phyloP scores from a whole-genome alignment of 2,113 vertebrate species.

The Oreocharis arfaki region DNA sequence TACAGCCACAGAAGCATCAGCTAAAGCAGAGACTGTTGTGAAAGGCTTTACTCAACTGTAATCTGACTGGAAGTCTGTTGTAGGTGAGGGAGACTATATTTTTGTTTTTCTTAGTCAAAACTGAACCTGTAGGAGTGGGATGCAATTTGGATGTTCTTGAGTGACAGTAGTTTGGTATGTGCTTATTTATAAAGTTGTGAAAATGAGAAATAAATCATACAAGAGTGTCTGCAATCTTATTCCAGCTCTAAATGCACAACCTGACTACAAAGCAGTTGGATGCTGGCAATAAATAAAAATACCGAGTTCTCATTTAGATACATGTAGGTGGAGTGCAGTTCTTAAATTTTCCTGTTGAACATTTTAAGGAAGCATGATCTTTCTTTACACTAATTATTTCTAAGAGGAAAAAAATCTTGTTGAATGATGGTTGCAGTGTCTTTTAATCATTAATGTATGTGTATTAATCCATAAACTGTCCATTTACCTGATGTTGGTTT shows the following conservation, averaged over 20 bases:
- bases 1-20: neutral
- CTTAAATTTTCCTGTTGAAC: neutral
- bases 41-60: neutral
- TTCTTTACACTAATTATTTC: neutral
- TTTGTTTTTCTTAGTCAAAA: neutral
- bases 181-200: neutral
- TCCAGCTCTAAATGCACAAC: neutral
- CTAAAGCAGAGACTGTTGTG: neutral
- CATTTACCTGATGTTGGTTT: conserved; percentile 49
- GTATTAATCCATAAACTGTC: conserved; percentile 4
- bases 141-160: neutral
- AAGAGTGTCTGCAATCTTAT: neutral
- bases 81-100: neutral
- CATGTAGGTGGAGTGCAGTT: neutral
- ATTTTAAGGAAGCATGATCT: neutral
- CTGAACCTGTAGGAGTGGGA: neutral
- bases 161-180: neutral
- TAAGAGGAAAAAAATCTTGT: neutral
- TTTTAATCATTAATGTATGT: neutral
- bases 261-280: neutral
- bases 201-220: neutral
- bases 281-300: neutral
- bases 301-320: neutral
- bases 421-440: conserved; percentile 31
- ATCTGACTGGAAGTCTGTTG: neutral